Base-by-base conservation (phyloP, 2,797 vertebrate genomes). In the Enteromius trimaculatus region DNA sequence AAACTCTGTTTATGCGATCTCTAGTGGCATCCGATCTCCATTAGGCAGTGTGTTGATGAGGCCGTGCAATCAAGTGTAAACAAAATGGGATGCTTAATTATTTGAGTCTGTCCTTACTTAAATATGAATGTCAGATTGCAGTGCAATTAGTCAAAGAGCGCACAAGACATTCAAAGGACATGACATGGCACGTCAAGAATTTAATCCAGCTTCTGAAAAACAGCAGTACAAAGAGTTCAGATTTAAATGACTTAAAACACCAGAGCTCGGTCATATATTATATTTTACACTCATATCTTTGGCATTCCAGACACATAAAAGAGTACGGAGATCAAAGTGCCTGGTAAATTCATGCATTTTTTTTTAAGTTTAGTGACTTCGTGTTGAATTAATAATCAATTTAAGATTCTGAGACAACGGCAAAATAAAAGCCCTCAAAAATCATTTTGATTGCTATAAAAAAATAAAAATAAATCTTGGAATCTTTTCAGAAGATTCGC, bases 31-130 rank as follows among this genome's bases (percentile, higher is more conserved):
- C 31, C 37, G 13, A 4, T 16, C 69, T 84, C 9, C 81, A 81
- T 82, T 85, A 85, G 62, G 66, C 23, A 64, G 72, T 51, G 79
- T 85, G 78, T 78, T 87, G 81, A 89, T 86, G 87, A 89, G 85
- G 62, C 77, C 70, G 39, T 53, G 64, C 88, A 88, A 90, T 89
- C 79, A 89, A 71, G n/a, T 64, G 37, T 88, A 86, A 87, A 84
- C 85, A 90, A 85, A 87, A 37, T 76, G 66, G 66, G 64, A 85
- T 68, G 79, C 60, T 81, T 83, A 84, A 90, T 90, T 86, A 92
- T 91, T 90, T 44, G 86, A 60, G 49, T 78, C 66, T 70, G 66
- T 66, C 64, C 81, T 44, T 77, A 74, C 81, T 44, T 58, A 69
- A 81, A 79, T 79, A 80, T 77, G 75, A 81, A 86, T 81, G 74